A percentile compares a stretch with the other conserved stretches of the same genome.
phyloP scores from a whole-genome alignment of 1,140 invertebrate species.

The Bombus confusus region DNA sequence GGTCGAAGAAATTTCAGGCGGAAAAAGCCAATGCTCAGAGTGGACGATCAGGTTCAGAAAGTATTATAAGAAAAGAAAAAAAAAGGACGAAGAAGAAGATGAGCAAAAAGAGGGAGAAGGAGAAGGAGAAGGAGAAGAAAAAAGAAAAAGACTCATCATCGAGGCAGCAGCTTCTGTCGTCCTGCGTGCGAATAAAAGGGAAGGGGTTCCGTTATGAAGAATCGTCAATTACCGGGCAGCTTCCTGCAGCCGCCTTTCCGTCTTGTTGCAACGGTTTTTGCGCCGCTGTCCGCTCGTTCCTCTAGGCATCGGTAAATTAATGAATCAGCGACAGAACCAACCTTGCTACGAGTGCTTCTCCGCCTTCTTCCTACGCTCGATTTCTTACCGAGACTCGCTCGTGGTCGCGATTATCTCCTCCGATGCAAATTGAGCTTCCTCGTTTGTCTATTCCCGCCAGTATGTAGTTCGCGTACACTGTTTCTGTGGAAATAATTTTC shows the following conservation, averaged over 20 bases:
- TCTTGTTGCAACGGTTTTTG: constrained; percentile 34
- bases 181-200: constrained; percentile 30
- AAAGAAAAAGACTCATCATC: constrained; percentile 6
- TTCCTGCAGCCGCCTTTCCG: constrained; percentile 35
- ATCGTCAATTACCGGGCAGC: constrained; percentile 41
- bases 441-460: neutral
- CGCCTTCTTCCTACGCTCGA: constrained; percentile 19
- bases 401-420: neutral
- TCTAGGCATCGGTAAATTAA: constrained; percentile 42
- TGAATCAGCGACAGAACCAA: constrained; percentile 39
- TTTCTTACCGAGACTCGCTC: neutral
- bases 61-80: neutral
- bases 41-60: neutral
- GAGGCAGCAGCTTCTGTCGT: constrained; percentile 2
- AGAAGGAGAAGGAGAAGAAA: too few relatives aligned
- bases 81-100: neutral
- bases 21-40: neutral
- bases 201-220: constrained; percentile 46
- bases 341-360: constrained; percentile 21
- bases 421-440: constrained; percentile 31
- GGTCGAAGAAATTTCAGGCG: neutral
- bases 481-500: neutral
- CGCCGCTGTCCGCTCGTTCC: constrained; percentile 1
- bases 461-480: neutral
- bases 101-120: too few relatives aligned